Base-by-base conservation (phyloP, 2,888 invertebrate genomes). In the Leptinotarsa rubiginosa region DNA sequence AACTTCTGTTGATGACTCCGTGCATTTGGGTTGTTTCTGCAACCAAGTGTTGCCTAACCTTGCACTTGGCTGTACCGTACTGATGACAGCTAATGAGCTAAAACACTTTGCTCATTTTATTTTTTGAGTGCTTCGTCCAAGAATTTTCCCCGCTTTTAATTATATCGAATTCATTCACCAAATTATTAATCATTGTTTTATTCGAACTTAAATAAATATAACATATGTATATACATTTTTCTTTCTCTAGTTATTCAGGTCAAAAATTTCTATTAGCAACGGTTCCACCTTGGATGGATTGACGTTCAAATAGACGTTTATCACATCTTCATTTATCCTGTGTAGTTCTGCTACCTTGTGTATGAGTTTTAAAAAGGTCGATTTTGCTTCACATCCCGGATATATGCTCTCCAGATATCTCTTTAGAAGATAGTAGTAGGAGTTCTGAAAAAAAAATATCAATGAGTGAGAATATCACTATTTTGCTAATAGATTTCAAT, bases 231-330 rank as follows among this genome's bases (percentile, higher is more conserved):
- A 20, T 31, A 22, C 47, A 64, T 25, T 41, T 12, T n/a, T 12
- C 22, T 16, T 16, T 25, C 12, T 50, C 78, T 75, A 78, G 85
- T 89, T 93, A 85, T 97, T 97, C 77, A 98, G 90, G 89, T 98
- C 97, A 84, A 98, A 97, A 85, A 98, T 97, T 90, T 98, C 98
- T 86, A 97, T 94, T 65, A 98, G 90, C 52, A 98, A 89, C 0
- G 98, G 98, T 84, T 97, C 97, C 64, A 98, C 95, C 85, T 94
- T 93, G 75, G 93, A 91, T 47, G 98, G 97, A 89, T 98, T 97
- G 1, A 97, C 96, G 88, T 97, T 96, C 41, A 98, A 90, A 87
- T 97, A 96, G 4, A 97, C 96, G 54, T 94, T 93, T 12, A 97
- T 95, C n/a, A 97, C 94, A 82, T 96, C 95, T 82, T 97, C 96